Percentiles rank a stretch among this genome's conserved stretches.
Conservation (phyloP, 2,113 vertebrate species). For the Diadophis punctatus region DNA sequence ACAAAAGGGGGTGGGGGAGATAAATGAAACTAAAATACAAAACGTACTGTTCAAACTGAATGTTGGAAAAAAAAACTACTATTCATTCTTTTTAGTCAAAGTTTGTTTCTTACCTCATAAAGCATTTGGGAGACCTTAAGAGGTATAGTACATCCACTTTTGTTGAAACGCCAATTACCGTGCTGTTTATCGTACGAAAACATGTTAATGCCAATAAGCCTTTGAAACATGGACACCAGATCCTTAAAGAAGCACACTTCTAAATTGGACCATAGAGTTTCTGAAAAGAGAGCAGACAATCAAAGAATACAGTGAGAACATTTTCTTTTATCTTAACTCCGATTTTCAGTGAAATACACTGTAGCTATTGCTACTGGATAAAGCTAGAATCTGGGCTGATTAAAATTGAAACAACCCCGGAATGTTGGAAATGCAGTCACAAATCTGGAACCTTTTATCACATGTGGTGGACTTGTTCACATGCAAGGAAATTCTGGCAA, state of each 20-base stretch:
- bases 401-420: no score
- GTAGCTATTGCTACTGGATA: background rate
- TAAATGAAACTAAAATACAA: background rate
- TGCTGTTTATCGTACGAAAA: rapidly evolving
- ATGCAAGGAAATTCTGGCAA: no score
- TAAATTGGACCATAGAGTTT: slow-evolving; percentile 53
- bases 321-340: background rate
- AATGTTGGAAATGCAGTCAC: no score
- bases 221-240: slow-evolving; percentile 36
- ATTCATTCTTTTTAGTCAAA: background rate
- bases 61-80: background rate
- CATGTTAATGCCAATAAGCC: background rate
- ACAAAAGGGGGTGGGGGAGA: background rate
- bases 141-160: rapidly evolving
- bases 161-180: rapidly evolving
- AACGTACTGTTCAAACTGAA: background rate
- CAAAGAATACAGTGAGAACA: background rate
- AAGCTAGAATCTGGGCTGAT: background rate
- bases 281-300: slow-evolving; percentile 42
- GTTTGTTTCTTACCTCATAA: slow-evolving; percentile 46
- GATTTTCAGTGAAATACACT: background rate
- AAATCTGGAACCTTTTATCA: no score
- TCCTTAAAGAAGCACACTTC: slow-evolving; percentile 22
- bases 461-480: no score
- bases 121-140: slow-evolving; percentile 52